These are phyloP conservation scores for Diplosoma virens DNA, from an alignment of 23 tunicate genomes.

Conservation along the genomic window DNA sequence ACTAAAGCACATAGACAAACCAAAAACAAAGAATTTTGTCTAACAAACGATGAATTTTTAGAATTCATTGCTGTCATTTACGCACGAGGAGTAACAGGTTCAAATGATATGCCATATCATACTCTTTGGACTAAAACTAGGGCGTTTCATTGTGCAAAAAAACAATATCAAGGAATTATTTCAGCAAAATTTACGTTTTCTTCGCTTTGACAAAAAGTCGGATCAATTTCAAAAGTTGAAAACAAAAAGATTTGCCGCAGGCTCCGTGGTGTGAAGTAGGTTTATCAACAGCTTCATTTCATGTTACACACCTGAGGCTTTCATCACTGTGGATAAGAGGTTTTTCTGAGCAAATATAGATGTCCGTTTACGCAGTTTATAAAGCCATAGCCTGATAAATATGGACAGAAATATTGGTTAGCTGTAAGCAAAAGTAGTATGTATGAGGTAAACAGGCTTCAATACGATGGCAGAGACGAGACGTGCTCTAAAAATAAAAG, in stretches of 20 bases:
- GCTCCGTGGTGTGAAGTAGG: constrained; percentile 14
- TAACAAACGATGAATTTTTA: not conserved
- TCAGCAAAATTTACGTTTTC: constrained; percentile 7
- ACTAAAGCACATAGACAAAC: constrained; percentile 2
- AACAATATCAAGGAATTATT: not conserved
- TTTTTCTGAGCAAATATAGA: constrained; percentile 6
- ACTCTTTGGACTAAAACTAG: constrained; percentile 13
- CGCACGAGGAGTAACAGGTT: constrained; percentile 10
- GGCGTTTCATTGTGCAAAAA: constrained; percentile 1
- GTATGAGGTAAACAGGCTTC: not conserved
- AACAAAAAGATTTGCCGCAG: not conserved
- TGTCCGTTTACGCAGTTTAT: constrained; percentile 19
- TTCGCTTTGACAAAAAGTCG: constrained; percentile 19
- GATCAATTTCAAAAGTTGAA: constrained; percentile 9
- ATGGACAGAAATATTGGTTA: constrained; percentile 15
- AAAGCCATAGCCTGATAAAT: not conserved
- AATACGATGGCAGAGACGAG: constrained; percentile 5
- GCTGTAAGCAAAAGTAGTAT: constrained; percentile 13
- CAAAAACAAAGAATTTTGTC: constrained; percentile 8
- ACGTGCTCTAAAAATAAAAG: not conserved
- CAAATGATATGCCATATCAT: constrained; percentile 12
- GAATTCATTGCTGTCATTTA: not conserved
- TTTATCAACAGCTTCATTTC: constrained; percentile 4
- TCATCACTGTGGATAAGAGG: constrained; percentile 9
- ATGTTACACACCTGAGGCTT: constrained; percentile 16